phyloP scores from a whole-genome alignment of 2,888 invertebrate species.

The Cistogaster globosa region DNA sequence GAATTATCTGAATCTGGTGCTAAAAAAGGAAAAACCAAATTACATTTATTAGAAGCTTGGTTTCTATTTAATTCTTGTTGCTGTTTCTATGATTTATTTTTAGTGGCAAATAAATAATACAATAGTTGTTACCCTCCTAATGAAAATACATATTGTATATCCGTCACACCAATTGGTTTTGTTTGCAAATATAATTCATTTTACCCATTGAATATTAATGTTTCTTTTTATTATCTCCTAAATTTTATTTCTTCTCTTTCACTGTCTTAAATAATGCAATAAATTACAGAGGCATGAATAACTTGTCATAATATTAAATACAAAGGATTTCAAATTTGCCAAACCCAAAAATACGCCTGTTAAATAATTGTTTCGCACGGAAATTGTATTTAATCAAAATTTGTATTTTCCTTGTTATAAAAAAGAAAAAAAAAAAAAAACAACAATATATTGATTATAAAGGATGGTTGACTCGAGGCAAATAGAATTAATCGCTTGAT shows the following conservation, averaged over 20 bases:
- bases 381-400: neutral
- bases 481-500: no score
- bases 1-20: no score
- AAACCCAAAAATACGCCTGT: neutral
- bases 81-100: no score
- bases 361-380: neutral
- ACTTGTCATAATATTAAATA: conserved; percentile 49
- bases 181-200: conserved; percentile 49
- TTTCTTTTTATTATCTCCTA: conserved; percentile 10
- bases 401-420: no score
- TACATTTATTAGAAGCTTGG: no score
- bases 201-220: conserved; percentile 48
- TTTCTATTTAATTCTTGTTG: no score
- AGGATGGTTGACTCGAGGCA: no score
- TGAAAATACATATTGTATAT: neutral
- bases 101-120: no score
- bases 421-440: no score
- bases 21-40: no score
- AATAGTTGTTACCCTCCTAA: no score
- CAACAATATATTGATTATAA: no score
- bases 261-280: conserved; percentile 29
- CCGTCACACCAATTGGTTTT: conserved; percentile 26
- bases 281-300: conserved; percentile 45
- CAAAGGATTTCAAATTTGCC: conserved; percentile 41
- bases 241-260: conserved; percentile 1